phyloP scores from a whole-genome alignment of 2,797 vertebrate genomes.

The Karalla daura region DNA sequence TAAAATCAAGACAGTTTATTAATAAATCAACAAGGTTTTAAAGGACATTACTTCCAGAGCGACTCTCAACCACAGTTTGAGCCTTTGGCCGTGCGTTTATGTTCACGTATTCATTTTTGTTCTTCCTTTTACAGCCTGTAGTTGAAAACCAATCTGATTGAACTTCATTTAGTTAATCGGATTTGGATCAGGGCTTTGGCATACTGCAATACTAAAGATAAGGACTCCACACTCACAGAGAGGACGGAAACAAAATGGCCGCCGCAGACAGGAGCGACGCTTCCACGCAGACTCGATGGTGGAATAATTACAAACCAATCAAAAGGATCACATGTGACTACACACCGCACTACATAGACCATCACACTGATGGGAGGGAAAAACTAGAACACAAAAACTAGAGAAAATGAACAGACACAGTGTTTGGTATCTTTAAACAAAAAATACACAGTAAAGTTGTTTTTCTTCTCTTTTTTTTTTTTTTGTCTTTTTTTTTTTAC shows the following conservation, averaged over 20 bases:
- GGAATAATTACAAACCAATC: slow-evolving; percentile 30
- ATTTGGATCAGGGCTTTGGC: slow-evolving; percentile 59
- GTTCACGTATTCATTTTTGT: too few relatives aligned
- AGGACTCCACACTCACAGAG: slow-evolving; percentile 48
- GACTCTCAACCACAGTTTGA: too few relatives aligned
- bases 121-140: neutral
- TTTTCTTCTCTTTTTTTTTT: too few relatives aligned
- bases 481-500: too few relatives aligned
- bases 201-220: slow-evolving; percentile 46
- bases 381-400: slow-evolving; percentile 34
- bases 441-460: slow-evolving; percentile 27
- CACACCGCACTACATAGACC: slow-evolving; percentile 42
- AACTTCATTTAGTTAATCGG: slow-evolving; percentile 28
- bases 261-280: slow-evolving; percentile 18
- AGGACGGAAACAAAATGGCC: slow-evolving; percentile 45
- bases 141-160: slow-evolving; percentile 16
- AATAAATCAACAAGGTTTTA: neutral
- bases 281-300: slow-evolving; percentile 15
- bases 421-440: slow-evolving; percentile 51
- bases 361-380: slow-evolving; percentile 50
- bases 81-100: slow-evolving; percentile 5
- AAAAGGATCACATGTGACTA: slow-evolving; percentile 33
- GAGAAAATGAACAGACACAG: slow-evolving; percentile 33
- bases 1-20: neutral
- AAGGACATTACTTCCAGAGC: neutral